Conservation (phyloP, 2,113 vertebrate genomes). For the Pelmatolapia mariae region DNA sequence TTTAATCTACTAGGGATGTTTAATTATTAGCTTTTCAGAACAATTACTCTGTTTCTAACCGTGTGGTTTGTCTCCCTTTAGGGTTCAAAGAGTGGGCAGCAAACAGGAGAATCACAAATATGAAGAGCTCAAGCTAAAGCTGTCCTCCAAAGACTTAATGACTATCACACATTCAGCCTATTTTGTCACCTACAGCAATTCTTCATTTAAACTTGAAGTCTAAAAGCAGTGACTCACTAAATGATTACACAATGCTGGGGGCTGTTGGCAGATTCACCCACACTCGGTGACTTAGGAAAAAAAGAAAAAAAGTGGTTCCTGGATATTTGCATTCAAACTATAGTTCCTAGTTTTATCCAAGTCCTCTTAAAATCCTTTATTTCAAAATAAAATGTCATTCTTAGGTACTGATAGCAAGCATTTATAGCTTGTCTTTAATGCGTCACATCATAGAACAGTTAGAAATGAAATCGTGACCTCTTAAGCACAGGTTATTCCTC, state of each 20-base stretch:
- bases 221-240: neutral
- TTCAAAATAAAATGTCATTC: neutral
- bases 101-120: slow-evolving; percentile 61
- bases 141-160: neutral
- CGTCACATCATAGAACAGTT: neutral
- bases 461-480: neutral
- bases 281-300: neutral
- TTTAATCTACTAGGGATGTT: neutral
- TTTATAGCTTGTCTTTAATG: neutral
- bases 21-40: neutral
- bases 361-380: neutral
- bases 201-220: neutral
- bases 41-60: neutral
- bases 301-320: neutral
- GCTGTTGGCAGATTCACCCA: neutral
- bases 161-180: neutral
- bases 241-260: neutral
- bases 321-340: neutral
- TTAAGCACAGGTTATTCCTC: neutral
- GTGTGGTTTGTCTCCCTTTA: neutral
- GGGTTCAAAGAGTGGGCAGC: slow-evolving; percentile 37
- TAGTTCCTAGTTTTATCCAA: neutral
- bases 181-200: neutral
- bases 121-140: slow-evolving; percentile 7
- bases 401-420: neutral